Evolutionary conservation across 2,888 invertebrate genomes (phyloP).

Genomic region (Amiota minor): DNA sequence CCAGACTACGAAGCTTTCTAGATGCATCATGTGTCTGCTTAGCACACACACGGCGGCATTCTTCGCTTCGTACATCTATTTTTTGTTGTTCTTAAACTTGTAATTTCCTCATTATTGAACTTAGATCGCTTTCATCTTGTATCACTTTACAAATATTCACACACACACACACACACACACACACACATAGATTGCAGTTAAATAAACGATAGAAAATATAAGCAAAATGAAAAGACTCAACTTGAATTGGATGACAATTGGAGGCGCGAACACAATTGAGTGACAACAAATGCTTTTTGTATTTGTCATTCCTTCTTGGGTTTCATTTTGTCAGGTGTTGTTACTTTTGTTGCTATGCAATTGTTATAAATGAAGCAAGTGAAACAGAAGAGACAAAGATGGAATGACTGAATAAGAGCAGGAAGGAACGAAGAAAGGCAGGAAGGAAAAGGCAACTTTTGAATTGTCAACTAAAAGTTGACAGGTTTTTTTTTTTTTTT

Average conservation of each 20-base stretch:
- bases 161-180: neutral
- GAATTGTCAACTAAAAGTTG: constrained; percentile 48
- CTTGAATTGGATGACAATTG: too few species aligned
- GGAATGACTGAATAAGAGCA: neutral
- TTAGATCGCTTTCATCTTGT: constrained; percentile 63
- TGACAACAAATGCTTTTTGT: too few species aligned
- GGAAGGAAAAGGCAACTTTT: neutral
- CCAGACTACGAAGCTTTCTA: too few species aligned
- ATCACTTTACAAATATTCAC: constrained; percentile 55
- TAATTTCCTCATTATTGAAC: too few species aligned
- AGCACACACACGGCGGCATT: neutral
- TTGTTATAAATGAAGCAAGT: too few species aligned
- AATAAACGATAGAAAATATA: too few species aligned
- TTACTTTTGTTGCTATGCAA: too few species aligned
- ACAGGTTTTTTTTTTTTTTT: constrained; percentile 43
- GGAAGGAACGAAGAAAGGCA: neutral
- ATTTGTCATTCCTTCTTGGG: too few species aligned
- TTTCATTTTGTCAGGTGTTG: constrained; percentile 15
- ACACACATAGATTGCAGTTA: neutral
- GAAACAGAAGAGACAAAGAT: too few species aligned
- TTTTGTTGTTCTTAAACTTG: neutral
- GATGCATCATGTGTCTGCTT: too few species aligned
- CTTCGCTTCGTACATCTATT: neutral
- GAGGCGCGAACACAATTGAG: too few species aligned
- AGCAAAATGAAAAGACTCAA: too few species aligned